A percentile compares a stretch with the other conserved stretches of the same genome.
These are phyloP conservation scores for Brachionus calyciflorus DNA, from an alignment of 1,140 invertebrate species.

Conservation along the genomic window DNA sequence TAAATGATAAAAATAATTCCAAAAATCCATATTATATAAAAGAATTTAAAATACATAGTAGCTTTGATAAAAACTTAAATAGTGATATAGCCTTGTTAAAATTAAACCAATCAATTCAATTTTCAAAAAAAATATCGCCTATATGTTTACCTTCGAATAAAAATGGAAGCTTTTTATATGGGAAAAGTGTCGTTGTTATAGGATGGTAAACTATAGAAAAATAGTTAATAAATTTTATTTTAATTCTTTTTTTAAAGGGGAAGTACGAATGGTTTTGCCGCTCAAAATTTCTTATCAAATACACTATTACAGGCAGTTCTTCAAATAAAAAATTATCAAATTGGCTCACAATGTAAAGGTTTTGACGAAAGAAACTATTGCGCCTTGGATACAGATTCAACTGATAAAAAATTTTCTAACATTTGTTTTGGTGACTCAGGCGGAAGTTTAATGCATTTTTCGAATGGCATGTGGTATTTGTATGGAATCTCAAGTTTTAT, in stretches of 20 bases:
- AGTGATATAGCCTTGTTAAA: conserved; percentile 14
- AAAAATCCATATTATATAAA: neutral
- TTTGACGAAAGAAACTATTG: conserved; percentile 11
- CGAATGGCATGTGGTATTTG: conserved; percentile 4
- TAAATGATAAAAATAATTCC: neutral
- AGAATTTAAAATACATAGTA: neutral
- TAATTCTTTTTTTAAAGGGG: neutral
- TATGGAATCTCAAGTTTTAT: conserved; percentile 17
- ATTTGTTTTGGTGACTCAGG: conserved; percentile 38
- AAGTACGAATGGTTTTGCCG: conserved; percentile 1
- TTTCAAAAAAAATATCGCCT: neutral
- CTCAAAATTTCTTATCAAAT: conserved; percentile 2
- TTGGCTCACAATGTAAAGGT: neutral
- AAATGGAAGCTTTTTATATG: neutral
- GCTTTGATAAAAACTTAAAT: neutral
- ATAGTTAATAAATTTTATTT: neutral
- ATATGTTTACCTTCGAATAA: conserved; percentile 2
- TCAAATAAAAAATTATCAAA: neutral
- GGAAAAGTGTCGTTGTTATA: neutral
- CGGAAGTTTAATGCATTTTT: conserved; percentile 24
- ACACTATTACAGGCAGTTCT: neutral
- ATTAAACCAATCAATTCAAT: neutral
- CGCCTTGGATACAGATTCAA: neutral
- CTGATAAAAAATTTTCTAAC: neutral
- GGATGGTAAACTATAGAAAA: conserved; percentile 11